These are phyloP conservation scores for Aegithalos caudatus DNA, from an alignment of 2,113 vertebrate species.

Conservation along the genomic window DNA sequence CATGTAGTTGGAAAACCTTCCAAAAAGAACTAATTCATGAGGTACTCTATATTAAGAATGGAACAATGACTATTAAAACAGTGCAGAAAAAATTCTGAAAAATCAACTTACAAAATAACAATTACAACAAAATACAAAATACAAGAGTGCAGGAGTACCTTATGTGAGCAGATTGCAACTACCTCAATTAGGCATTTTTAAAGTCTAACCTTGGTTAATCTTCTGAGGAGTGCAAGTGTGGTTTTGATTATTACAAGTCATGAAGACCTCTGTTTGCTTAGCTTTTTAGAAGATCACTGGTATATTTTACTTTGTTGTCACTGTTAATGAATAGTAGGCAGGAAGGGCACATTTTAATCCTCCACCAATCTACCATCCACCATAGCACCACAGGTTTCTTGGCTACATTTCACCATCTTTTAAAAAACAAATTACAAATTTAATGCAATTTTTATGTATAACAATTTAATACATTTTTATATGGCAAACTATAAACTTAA, in stretches of 20 bases:
- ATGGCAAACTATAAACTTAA: background rate
- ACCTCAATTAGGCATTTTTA: background rate
- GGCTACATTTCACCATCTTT: background rate
- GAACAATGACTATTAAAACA: background rate
- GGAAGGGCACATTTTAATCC: background rate
- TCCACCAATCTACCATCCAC: background rate
- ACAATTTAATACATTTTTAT: background rate
- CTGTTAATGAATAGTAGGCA: background rate
- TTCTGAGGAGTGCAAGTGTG: background rate
- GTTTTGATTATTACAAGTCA: background rate
- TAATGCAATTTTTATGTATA: accelerated
- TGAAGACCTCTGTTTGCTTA: background rate
- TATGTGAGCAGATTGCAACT: background rate
- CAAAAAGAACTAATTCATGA: background rate
- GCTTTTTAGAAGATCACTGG: background rate
- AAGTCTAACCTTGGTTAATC: background rate
- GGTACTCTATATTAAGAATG: background rate
- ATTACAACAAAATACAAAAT: background rate
- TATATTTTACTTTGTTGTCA: background rate
- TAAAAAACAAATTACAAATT: background rate
- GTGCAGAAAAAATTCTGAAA: background rate
- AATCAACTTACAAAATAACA: background rate
- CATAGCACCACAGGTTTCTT: background rate
- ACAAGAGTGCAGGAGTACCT: background rate
- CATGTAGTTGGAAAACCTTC: background rate